Evolutionary conservation across 2,888 invertebrate species (phyloP), one percentile per base, ranked within the genome.

Genomic region (Tachina fera): DNA sequence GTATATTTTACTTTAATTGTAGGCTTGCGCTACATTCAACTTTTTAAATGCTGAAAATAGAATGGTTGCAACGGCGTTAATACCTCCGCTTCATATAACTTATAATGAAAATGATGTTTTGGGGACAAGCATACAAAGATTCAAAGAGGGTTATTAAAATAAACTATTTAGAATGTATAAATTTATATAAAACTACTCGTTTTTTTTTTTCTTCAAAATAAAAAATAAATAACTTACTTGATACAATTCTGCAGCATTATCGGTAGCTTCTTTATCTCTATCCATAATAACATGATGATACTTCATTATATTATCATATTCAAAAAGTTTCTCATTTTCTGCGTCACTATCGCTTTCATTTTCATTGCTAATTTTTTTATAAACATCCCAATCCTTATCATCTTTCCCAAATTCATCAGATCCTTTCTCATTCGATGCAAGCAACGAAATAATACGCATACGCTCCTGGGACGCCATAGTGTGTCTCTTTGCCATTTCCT

Each of bases 341-440:
- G 96, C 96, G 90, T 98, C 98, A 22, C 98, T 98, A 91, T 98
- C 98, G 0, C 97, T 97, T 92, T 98, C 98, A 79, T 95, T 92
- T 89, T 95, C 95, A 89, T 94, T 93, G 89, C 95, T 96, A 76
- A 98, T 97, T 39, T 95, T 97, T 93, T 98, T 98, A 91, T 98
- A 98, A 1, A 98, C 98, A 93, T 98, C 98, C 98, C 98, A 98
- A 92, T 98, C 98, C 90, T 97, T 97, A 92, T 98, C 98, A 89
- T 97, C 95, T 93, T 96, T 95, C 45, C 98, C 98, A 93, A 98
- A 98, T 91, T 98, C 98, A 90, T 98, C 98, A 86, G 96, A 95
- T 88, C 96, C 95, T 89, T 95, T 96, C 89, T 96, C 96, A 89
- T 96, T 96, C 41, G 95, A 93, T 2, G 98, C 98, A 83, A 98